These are phyloP conservation scores for Andrena trimmerana DNA, from an alignment of 2,888 invertebrate species.

Conservation along the genomic window DNA sequence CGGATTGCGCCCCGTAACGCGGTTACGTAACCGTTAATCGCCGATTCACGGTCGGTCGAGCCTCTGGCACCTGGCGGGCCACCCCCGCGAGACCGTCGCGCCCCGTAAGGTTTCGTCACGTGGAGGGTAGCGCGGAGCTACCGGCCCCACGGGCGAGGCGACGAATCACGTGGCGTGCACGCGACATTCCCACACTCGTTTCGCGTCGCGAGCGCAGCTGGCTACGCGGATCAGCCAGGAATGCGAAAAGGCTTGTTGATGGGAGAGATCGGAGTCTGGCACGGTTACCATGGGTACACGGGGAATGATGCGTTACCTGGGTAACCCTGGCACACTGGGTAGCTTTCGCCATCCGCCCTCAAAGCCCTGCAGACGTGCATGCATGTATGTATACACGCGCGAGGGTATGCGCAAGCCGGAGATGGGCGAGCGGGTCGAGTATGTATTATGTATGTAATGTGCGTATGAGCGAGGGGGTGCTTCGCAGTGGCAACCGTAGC, in stretches of 20 bases:
- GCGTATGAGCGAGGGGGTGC: not conserved
- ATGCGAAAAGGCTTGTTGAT: slow-evolving; percentile 78
- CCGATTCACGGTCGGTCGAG: slow-evolving; percentile 6
- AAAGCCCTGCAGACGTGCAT: slow-evolving; percentile 19
- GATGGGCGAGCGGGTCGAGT: not conserved
- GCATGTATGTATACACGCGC: not conserved
- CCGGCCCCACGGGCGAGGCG: slow-evolving; percentile 1
- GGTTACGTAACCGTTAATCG: slow-evolving; percentile 34
- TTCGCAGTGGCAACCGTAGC: not conserved
- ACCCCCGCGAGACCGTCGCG: not conserved
- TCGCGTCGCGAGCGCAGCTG: slow-evolving; percentile 38
- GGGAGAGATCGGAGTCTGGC: slow-evolving; percentile 74
- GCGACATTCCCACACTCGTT: slow-evolving; percentile 51
- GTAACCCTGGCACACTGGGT: slow-evolving; percentile 73
- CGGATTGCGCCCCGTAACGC: slow-evolving; percentile 7
- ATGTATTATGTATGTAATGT: slow-evolving; percentile 35
- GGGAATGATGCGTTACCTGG: slow-evolving; percentile 81
- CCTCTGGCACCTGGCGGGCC: slow-evolving; percentile 18
- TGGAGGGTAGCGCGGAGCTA: slow-evolving; percentile 40
- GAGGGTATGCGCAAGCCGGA: not conserved
- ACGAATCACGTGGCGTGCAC: slow-evolving; percentile 66
- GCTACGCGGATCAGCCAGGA: slow-evolving; percentile 66
- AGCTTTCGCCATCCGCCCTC: slow-evolving; percentile 60
- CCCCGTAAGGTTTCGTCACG: slow-evolving; percentile 50
- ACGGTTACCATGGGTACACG: slow-evolving; percentile 80